Conservation (phyloP, 2,888 invertebrate species). For the Agriotes lineatus region DNA sequence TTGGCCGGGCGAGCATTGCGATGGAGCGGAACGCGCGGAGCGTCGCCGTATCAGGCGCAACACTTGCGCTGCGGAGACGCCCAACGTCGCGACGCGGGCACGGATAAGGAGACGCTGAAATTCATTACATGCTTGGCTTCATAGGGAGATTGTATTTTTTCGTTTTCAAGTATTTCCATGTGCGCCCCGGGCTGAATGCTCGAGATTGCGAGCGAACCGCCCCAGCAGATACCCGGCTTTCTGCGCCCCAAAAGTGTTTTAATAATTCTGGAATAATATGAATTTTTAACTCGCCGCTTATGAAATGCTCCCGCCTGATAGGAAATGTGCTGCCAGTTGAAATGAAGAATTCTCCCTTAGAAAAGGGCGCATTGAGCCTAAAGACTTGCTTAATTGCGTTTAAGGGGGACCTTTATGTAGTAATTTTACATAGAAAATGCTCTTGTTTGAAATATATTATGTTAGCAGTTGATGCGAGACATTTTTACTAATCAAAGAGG, state of each 20-base stretch:
- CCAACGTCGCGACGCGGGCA: slow-evolving; percentile 38
- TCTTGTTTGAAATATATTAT: no score
- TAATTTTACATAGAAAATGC: no score
- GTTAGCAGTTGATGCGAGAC: no score
- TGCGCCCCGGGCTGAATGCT: slow-evolving; percentile 52
- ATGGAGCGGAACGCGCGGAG: slow-evolving; percentile 37
- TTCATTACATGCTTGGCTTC: slow-evolving; percentile 66
- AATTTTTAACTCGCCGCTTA: background rate
- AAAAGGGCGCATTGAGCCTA: no score
- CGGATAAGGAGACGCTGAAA: slow-evolving; percentile 61
- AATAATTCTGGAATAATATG: slow-evolving; percentile 16
- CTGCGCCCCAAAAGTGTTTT: slow-evolving; percentile 12
- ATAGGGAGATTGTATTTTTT: slow-evolving; percentile 65
- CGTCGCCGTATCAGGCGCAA: slow-evolving; percentile 37
- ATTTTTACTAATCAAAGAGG: no score
- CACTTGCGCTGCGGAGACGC: slow-evolving; percentile 36
- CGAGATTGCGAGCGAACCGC: slow-evolving; percentile 39
- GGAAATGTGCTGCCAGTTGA: no score
- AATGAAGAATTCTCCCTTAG: no score
- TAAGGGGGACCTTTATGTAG: no score
- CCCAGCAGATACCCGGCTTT: slow-evolving; percentile 14
- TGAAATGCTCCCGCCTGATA: background rate
- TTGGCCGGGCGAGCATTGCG: slow-evolving; percentile 28
- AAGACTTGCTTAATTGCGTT: no score
- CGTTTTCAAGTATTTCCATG: slow-evolving; percentile 58